Conservation (phyloP, 1,140 invertebrate genomes). For the Lysiphlebus fabarum region DNA sequence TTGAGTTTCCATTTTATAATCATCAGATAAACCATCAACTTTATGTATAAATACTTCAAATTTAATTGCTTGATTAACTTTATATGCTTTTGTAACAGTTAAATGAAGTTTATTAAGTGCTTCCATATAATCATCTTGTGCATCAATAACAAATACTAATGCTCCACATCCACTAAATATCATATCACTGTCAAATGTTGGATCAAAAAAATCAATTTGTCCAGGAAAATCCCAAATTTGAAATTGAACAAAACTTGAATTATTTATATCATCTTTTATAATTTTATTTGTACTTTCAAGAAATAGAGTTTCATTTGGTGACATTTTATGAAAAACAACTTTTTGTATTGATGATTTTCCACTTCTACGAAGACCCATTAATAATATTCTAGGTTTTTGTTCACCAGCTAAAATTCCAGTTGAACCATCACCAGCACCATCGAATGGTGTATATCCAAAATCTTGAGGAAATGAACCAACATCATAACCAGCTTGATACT, state of each 20-base stretch:
- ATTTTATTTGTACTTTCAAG: slow-evolving; percentile 98
- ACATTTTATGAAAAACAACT: slow-evolving; percentile 99
- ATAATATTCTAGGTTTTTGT: slow-evolving; percentile 86
- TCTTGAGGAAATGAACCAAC: slow-evolving; percentile 88
- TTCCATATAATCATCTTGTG: slow-evolving; percentile 95
- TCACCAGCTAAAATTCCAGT: slow-evolving; percentile 62
- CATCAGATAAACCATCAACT: slow-evolving; percentile 97
- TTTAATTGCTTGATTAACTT: slow-evolving; percentile 93
- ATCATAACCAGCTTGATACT: slow-evolving; percentile 57
- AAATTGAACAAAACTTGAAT: slow-evolving; percentile 98
- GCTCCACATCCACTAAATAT: slow-evolving; percentile 95
- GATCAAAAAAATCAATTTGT: slow-evolving; percentile 97
- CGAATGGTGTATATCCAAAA: slow-evolving; percentile 87
- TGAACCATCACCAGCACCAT: slow-evolving; percentile 67
- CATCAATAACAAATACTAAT: slow-evolving; percentile 98
- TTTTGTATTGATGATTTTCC: slow-evolving; percentile 99
- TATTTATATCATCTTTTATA: slow-evolving; percentile 95
- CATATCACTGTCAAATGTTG: slow-evolving; percentile 91
- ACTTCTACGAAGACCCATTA: slow-evolving; percentile 96
- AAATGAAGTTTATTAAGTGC: slow-evolving; percentile 88
- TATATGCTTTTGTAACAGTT: slow-evolving; percentile 92
- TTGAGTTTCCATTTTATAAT: slow-evolving; percentile 98
- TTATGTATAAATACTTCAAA: slow-evolving; percentile 99
- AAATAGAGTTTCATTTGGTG: slow-evolving; percentile 99
- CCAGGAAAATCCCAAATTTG: slow-evolving; percentile 99